Conservation (phyloP, 2,888 invertebrate species). For the Cryptops parisi region DNA sequence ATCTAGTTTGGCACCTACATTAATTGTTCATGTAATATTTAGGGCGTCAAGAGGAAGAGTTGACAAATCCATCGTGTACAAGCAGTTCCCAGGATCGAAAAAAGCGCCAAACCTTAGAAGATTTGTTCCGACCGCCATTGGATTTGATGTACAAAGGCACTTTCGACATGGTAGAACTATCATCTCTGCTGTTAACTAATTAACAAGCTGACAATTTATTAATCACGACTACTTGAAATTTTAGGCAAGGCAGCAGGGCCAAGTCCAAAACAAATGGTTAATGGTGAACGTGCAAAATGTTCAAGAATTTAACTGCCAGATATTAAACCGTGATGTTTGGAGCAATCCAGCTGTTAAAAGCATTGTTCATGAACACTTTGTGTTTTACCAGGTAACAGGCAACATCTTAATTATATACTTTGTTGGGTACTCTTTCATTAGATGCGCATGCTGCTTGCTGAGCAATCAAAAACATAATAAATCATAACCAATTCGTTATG, state of each 20-base stretch:
- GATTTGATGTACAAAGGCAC: conserved; percentile 48
- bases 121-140: conserved; percentile 51
- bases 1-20: neutral
- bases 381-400: conserved; percentile 54
- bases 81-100: conserved; percentile 17
- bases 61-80: conserved; percentile 15
- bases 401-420: too few species aligned
- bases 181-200: too few species aligned
- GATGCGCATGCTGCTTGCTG: too few species aligned
- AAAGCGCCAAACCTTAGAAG: conserved; percentile 44
- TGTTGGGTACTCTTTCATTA: too few species aligned
- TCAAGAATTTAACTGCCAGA: conserved; percentile 51
- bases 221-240: too few species aligned
- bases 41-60: conserved; percentile 27
- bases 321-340: conserved; percentile 56
- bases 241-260: conserved; percentile 42
- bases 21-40: conserved; percentile 2
- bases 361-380: conserved; percentile 46
- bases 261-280: conserved; percentile 45
- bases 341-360: conserved; percentile 43
- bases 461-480: too few species aligned
- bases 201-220: too few species aligned
- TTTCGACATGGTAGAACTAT: conserved; percentile 41
- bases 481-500: too few species aligned
- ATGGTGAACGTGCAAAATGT: conserved; percentile 55